Conservation (phyloP, 1,140 invertebrate species). For the Zaprionus vittiger region DNA sequence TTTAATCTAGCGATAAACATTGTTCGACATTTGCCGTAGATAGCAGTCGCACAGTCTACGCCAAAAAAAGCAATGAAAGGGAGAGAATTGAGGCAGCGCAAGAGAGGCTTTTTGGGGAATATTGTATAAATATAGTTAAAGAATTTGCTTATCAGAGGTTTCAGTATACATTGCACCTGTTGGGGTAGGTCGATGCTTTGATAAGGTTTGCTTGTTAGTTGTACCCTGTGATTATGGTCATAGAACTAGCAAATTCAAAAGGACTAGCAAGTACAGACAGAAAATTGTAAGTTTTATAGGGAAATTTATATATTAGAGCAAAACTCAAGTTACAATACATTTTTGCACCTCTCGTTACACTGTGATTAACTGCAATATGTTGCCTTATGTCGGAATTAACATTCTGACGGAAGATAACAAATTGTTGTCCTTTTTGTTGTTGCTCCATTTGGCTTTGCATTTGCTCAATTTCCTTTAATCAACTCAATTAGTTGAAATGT, state of each 20-base stretch:
- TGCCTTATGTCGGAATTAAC: neutral
- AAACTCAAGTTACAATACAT: neutral
- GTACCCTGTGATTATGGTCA: neutral
- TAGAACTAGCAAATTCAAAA: neutral
- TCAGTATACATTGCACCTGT: neutral
- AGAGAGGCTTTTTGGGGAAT: neutral
- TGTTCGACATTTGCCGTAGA: neutral
- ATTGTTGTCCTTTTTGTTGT: constrained; percentile 58
- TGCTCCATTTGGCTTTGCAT: constrained; percentile 27
- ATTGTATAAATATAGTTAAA: neutral
- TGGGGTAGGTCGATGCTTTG: neutral
- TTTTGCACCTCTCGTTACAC: neutral
- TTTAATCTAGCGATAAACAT: neutral
- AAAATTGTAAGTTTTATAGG: no score
- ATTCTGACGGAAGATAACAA: constrained; percentile 9
- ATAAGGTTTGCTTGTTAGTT: neutral
- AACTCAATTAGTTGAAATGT: constrained; percentile 77
- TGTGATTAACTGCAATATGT: neutral
- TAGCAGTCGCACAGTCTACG: neutral
- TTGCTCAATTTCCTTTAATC: constrained; percentile 72
- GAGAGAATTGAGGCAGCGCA: neutral
- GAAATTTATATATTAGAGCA: no score
- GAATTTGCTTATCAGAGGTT: neutral
- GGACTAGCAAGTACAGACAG: no score
- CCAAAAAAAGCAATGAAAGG: neutral